Evolutionary conservation across 2,113 vertebrate genomes (phyloP), one percentile per base, ranked within the genome.

Genomic region (Tringa solitaria): DNA sequence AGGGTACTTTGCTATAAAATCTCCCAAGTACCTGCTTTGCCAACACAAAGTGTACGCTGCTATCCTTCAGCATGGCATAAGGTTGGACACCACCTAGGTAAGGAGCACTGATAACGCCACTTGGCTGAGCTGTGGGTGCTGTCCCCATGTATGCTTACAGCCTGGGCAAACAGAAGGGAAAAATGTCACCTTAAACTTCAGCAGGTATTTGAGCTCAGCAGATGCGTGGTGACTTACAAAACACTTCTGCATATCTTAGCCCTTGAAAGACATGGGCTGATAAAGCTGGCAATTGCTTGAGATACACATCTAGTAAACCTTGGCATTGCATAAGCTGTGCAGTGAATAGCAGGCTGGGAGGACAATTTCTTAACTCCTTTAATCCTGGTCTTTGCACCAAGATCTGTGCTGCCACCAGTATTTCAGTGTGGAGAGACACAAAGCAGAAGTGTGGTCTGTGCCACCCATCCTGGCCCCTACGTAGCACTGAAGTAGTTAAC

Each of bases 181-280:
- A 61, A 91, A 95, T 64, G 87, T 91, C 93, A 95, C 19, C 45
- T 76, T 91, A 79, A 74, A 82, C 77, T 93, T 91, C 64, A 91
- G 61, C 45, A 61, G 57, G 30, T 61, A 77, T 75, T 93, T 91
- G 51, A 80, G 57, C 65, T 90, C 70, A 93, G 50, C 48, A 92
- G 51, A 89, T 90, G 18, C 27, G 8, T 50, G 65, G 65, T 48
- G 67, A 54, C 87, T 91, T 75, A 43, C 6, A 69, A 93, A 90
- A 37, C 27, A 32, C 50, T 79, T 85, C 41, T 84, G 21, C 9
- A 48, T 73, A 87, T 82, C 61, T 91, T 84, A 72, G 64, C 11
- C 12, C 43, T 87, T 94, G 74, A 69, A 92, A 81, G 74, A 73
- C 22, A 26, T 10, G 27, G 48, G 12, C 56, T 92, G 87, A 75